Percentiles rank a stretch among this genome's conserved stretches.
Conservation (phyloP, 1,140 invertebrate species). For the Hylaeus anthracinus region DNA sequence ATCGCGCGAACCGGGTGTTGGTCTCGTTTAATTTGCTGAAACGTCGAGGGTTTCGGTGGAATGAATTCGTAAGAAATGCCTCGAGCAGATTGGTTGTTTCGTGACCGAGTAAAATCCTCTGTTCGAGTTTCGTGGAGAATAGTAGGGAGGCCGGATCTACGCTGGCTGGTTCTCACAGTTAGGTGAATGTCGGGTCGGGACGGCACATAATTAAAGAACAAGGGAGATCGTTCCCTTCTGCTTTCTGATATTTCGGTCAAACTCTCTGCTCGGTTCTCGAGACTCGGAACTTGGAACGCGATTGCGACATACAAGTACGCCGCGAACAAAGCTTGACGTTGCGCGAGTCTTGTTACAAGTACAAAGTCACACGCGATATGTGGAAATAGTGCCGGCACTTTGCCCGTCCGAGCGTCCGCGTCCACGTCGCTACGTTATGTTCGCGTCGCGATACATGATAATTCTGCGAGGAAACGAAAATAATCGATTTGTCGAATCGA, state of each 20-base stretch:
- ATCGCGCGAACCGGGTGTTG: not conserved
- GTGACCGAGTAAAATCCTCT: slow-evolving; percentile 48
- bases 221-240: slow-evolving; percentile 39
- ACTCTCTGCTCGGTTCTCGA: slow-evolving; percentile 38
- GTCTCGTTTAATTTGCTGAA: not conserved
- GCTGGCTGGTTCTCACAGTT: slow-evolving; percentile 64
- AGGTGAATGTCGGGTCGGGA: slow-evolving; percentile 55
- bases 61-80: slow-evolving; percentile 3
- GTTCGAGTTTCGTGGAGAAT: slow-evolving; percentile 38
- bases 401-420: not conserved
- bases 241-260: slow-evolving; percentile 40
- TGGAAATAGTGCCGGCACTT: slow-evolving; percentile 28
- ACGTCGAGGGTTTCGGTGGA: not conserved
- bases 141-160: slow-evolving; percentile 58
- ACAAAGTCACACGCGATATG: not conserved
- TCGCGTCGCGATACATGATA: not conserved
- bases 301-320: slow-evolving; percentile 12
- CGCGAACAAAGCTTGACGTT: slow-evolving; percentile 21
- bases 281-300: too few relatives aligned
- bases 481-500: too few relatives aligned
- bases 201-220: slow-evolving; percentile 64
- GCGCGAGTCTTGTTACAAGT: slow-evolving; percentile 1
- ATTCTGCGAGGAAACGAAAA: too few relatives aligned
- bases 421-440: not conserved
- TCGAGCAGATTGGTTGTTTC: slow-evolving; percentile 25